phyloP scores from a whole-genome alignment of 1,140 invertebrate species.

The Ganaspis sp. region DNA sequence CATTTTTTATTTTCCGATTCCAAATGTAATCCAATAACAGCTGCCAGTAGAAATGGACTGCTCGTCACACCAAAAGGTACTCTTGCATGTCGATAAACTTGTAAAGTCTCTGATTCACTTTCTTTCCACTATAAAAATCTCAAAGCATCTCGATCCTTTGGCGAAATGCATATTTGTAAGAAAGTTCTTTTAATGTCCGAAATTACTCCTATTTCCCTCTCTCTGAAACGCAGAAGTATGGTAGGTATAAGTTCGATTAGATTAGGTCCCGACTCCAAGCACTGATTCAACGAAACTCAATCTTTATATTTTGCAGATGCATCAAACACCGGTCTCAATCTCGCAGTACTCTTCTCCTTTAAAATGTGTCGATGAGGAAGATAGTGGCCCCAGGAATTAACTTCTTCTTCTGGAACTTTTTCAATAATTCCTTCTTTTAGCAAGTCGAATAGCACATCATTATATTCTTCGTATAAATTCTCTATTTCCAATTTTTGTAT shows the following conservation, averaged over 20 bases:
- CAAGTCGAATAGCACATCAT: conserved; percentile 37
- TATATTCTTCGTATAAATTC: conserved; percentile 32
- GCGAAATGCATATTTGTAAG: conserved; percentile 60
- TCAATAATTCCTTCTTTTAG: conserved; percentile 43
- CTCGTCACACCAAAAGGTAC: background rate
- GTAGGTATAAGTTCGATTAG: conserved; percentile 65
- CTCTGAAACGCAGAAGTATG: conserved; percentile 65
- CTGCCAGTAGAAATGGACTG: background rate
- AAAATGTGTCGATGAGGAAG: conserved; percentile 48
- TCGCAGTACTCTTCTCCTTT: conserved; percentile 44
- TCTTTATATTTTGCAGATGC: conserved; percentile 31
- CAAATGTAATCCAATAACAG: background rate
- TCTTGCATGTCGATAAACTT: too few species aligned
- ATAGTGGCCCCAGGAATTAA: background rate
- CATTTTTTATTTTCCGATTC: background rate
- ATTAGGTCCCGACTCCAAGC: conserved; percentile 57
- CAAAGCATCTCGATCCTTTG: conserved; percentile 59
- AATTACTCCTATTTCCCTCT: conserved; percentile 60
- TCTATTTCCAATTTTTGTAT: background rate
- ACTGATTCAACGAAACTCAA: background rate
- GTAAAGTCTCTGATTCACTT: conserved; percentile 30
- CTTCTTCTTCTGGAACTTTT: conserved; percentile 24
- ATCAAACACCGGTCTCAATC: conserved; percentile 49
- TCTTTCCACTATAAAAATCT: conserved; percentile 62
- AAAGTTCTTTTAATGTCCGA: conserved; percentile 72